phyloP scores from a whole-genome alignment of 2,888 invertebrate genomes.

The Tinea trinotella region DNA sequence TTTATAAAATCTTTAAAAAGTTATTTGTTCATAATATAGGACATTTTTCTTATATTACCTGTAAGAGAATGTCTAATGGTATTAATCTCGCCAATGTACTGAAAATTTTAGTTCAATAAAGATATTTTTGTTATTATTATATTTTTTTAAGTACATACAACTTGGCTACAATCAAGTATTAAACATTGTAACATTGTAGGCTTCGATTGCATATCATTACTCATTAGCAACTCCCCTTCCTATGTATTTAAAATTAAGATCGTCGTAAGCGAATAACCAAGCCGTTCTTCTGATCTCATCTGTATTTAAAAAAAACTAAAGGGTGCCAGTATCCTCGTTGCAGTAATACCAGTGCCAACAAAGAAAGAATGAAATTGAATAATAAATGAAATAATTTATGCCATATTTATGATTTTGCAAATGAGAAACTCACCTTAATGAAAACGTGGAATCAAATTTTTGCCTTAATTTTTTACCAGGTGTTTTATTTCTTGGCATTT shows the following conservation, averaged over 20 bases:
- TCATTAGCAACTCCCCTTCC: no score
- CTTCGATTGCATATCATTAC: no score
- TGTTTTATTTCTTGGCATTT: neutral
- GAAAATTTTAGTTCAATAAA: no score
- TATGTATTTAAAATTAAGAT: slow-evolving; percentile 65
- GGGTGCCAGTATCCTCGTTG: slow-evolving; percentile 57
- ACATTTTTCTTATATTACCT: no score
- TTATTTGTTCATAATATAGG: no score
- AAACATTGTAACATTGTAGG: no score
- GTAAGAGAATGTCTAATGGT: no score
- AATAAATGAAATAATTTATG: slow-evolving; percentile 75
- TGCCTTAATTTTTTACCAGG: neutral
- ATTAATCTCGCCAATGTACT: no score
- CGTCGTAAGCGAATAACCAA: slow-evolving; percentile 61
- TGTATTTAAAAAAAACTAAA: slow-evolving; percentile 50
- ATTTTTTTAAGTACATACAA: no score
- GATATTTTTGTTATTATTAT: no score
- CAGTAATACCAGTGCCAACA: slow-evolving; percentile 49
- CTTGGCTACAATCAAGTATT: no score
- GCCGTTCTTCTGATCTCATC: slow-evolving; percentile 31
- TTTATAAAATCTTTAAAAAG: no score
- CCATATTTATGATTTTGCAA: slow-evolving; percentile 73
- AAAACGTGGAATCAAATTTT: slow-evolving; percentile 50
- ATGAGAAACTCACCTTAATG: slow-evolving; percentile 71
- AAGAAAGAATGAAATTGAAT: slow-evolving; percentile 70